phyloP scores from a whole-genome alignment of 2,888 invertebrate species.

The Spilosoma lubricipeda region DNA sequence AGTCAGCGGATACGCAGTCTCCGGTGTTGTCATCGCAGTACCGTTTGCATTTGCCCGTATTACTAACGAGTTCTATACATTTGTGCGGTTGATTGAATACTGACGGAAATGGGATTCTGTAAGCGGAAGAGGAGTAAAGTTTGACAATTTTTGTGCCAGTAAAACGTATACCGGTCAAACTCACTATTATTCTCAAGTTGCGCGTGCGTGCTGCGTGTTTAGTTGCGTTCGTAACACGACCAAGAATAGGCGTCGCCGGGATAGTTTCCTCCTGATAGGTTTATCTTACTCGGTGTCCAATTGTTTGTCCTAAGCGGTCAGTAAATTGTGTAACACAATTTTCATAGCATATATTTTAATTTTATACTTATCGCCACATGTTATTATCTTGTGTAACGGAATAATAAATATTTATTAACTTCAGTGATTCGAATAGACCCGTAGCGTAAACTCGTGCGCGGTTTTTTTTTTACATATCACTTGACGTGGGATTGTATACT shows the following conservation, averaged over 20 bases:
- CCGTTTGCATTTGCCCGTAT: slow-evolving; percentile 59
- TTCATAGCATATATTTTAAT: slow-evolving; percentile 60
- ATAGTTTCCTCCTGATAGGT: slow-evolving; percentile 65
- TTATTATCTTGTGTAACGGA: slow-evolving; percentile 65
- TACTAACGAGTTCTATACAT: slow-evolving; percentile 69
- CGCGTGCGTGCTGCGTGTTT: slow-evolving; percentile 77
- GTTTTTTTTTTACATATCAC: slow-evolving; percentile 53
- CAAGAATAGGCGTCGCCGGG: slow-evolving; percentile 80
- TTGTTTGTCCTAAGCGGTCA: slow-evolving; percentile 64
- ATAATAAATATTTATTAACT: slow-evolving; percentile 61
- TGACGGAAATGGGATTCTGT: slow-evolving; percentile 76
- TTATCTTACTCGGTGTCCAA: slow-evolving; percentile 59
- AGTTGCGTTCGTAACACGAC: slow-evolving; percentile 81
- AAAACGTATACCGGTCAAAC: slow-evolving; percentile 64
- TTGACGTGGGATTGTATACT: slow-evolving; percentile 59
- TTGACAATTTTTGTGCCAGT: slow-evolving; percentile 73
- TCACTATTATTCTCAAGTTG: slow-evolving; percentile 75
- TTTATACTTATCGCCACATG: slow-evolving; percentile 57
- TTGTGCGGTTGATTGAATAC: slow-evolving; percentile 74
- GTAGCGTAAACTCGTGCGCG: slow-evolving; percentile 62
- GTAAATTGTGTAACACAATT: slow-evolving; percentile 65
- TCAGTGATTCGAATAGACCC: slow-evolving; percentile 62
- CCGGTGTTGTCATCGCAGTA: slow-evolving; percentile 78
- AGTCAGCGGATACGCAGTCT: slow-evolving; percentile 78
- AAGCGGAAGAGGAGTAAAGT: slow-evolving; percentile 73